Evolutionary conservation across 2,797 vertebrate genomes (phyloP).

Genomic region (Enteromius unitaeniatus): DNA sequence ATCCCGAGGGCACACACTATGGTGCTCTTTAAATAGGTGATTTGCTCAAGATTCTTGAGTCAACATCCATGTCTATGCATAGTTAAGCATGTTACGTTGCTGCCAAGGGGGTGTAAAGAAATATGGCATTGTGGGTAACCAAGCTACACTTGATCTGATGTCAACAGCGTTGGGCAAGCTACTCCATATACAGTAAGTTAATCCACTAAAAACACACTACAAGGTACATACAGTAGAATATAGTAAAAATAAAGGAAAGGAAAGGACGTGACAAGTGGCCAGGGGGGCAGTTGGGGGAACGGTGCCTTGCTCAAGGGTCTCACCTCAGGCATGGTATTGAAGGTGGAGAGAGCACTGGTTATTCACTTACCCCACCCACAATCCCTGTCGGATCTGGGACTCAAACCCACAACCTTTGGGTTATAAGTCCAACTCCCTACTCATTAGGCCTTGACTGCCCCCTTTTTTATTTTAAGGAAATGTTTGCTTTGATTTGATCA

Average conservation of each 20-base stretch:
- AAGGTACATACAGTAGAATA: not conserved
- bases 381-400: too few species aligned
- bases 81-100: slow-evolving; percentile 49
- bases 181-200: not conserved
- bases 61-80: slow-evolving; percentile 48
- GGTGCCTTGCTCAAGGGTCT: too few species aligned
- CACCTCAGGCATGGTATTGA: too few species aligned
- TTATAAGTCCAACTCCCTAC: too few species aligned
- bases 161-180: slow-evolving; percentile 1
- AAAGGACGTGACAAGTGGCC: too few species aligned
- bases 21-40: slow-evolving; percentile 55
- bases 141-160: slow-evolving; percentile 19
- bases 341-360: too few species aligned
- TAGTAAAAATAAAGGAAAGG: too few species aligned
- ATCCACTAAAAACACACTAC: not conserved
- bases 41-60: slow-evolving; percentile 49
- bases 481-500: not conserved
- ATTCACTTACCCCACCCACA: too few species aligned
- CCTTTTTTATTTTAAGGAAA: not conserved
- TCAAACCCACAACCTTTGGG: too few species aligned
- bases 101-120: slow-evolving; percentile 35
- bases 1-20: slow-evolving; percentile 49
- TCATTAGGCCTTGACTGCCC: too few species aligned
- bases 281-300: too few species aligned
- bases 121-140: slow-evolving; percentile 7